Base-by-base conservation (phyloP, 2,888 invertebrate species). In the Hipparchia semele region DNA sequence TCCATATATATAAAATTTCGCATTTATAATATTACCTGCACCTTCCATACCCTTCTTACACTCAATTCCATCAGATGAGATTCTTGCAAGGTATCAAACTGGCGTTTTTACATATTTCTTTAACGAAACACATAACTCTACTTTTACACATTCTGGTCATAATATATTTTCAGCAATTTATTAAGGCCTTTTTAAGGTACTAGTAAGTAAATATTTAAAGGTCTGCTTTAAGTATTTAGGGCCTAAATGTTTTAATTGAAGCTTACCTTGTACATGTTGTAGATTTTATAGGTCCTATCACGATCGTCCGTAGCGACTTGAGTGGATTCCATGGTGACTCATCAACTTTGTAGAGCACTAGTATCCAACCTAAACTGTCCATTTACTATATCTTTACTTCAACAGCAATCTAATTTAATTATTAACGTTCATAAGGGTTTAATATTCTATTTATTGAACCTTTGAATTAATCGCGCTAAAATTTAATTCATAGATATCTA, bases 261-360 rank as follows among this genome's bases (percentile, higher is more conserved):
- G 77, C 87, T 89, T 85, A 93, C 93, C 92, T 92, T 92, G 80
- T 93, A 92, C 90, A 92, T 89, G 76, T 83, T 87, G 80, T 91
- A 93, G 78, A 90, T 84, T 83, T 92, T 93, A 84, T 92, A 93
- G 71, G 86, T 84, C 82, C 90, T 87, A 76, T 90, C 91, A 78
- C 89, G 91, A 76, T 89, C 89, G 75, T 88, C 89, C 79, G 87
- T 80, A 75, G 86, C 78, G 76, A 87, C 82, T 80, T 87, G 91
- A 74, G 87, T 80, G 70, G 88, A 86, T 82, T 91, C 91, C 92
- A 92, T 93, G 82, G 83, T 85, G 83, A 82, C 80, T 81, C 83
- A 84, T 85, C 78, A 79, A 80, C 75, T 78, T 73, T 80, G 77
- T 78, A 73, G 68, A 73, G 75, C 84, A 86, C 86, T 83, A 82